These are phyloP conservation scores for Drosophila neonasuta DNA, from an alignment of 2,888 invertebrate species.

Conservation along the genomic window DNA sequence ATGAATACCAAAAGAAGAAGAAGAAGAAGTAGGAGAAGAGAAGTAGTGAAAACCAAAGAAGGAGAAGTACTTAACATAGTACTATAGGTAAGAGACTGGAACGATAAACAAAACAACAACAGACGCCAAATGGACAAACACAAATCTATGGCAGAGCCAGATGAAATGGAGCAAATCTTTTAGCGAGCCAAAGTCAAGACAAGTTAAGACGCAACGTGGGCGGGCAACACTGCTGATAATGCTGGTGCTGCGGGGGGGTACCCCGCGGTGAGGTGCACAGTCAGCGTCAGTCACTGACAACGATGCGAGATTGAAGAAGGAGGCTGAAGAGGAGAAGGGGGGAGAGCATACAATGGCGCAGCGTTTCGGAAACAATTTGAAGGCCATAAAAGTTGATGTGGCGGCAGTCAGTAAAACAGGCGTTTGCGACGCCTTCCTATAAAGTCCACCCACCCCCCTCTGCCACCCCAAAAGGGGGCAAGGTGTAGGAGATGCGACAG, in stretches of 20 bases:
- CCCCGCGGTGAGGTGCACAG: conserved; percentile 39
- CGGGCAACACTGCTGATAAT: conserved; percentile 67
- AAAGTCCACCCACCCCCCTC: not conserved
- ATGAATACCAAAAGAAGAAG: conserved; percentile 3
- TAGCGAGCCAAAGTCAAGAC: conserved; percentile 23
- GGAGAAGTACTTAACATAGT: conserved; percentile 26
- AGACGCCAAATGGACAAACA: conserved; percentile 53
- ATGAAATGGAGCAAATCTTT: conserved; percentile 72
- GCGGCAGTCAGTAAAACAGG: conserved; percentile 63
- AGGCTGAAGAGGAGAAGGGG: not conserved
- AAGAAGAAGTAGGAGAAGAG: not conserved
- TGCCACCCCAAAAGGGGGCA: not conserved
- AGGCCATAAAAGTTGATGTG: conserved; percentile 78
- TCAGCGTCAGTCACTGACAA: conserved; percentile 14
- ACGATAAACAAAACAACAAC: conserved; percentile 39
- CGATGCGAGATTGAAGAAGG: not conserved
- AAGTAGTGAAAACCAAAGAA: not conserved
- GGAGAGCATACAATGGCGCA: conserved; percentile 39
- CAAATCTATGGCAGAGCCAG: conserved; percentile 45
- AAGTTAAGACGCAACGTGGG: conserved; percentile 29
- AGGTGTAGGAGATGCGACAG: conserved; percentile 45
- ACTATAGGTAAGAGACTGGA: conserved; percentile 10
- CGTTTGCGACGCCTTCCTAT: conserved; percentile 26
- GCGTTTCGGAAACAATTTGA: conserved; percentile 77
- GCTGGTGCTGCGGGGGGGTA: too few species aligned